Evolutionary conservation across 2,888 invertebrate species (phyloP).

Genomic region (Cremastobaeus sp.): DNA sequence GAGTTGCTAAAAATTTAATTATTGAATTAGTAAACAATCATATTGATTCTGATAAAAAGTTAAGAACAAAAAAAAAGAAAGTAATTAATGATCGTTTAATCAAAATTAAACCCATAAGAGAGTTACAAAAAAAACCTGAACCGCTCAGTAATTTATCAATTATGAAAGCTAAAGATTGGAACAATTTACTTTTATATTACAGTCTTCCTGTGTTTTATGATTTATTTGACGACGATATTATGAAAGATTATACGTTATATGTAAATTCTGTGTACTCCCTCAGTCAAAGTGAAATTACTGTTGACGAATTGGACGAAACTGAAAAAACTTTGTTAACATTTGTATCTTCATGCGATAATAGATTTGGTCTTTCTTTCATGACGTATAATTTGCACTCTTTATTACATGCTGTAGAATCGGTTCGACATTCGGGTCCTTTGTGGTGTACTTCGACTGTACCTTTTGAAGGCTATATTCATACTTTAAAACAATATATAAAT

Average conservation of each 20-base stretch:
- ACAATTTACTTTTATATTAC: conserved; percentile 4
- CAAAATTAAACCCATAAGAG: conserved; percentile 9
- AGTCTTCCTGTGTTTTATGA: conserved; percentile 9
- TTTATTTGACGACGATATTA: neutral
- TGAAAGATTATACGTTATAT: conserved; percentile 5
- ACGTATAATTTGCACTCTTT: conserved; percentile 16
- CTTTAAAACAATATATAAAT: conserved; percentile 14
- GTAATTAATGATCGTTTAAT: conserved; percentile 9
- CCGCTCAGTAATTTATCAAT: neutral
- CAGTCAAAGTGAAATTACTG: neutral
- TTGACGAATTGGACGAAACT: neutral
- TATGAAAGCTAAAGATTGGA: conserved; percentile 37
- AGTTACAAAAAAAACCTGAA: conserved; percentile 18
- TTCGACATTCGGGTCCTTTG: conserved; percentile 15
- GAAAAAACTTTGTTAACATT: neutral
- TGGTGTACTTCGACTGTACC: conserved; percentile 23
- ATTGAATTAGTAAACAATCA: no score
- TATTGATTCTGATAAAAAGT: no score
- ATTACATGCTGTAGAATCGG: conserved; percentile 1
- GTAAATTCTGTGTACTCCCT: conserved; percentile 6
- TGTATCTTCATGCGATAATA: conserved; percentile 15
- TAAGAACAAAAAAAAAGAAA: neutral
- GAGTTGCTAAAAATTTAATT: conserved; percentile 7
- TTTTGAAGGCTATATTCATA: conserved; percentile 19
- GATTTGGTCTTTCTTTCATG: conserved; percentile 16